Evolutionary conservation across 2,113 vertebrate species (phyloP), one percentile per base, ranked within the genome.

Genomic region (Anarhynchus alexandrinus): DNA sequence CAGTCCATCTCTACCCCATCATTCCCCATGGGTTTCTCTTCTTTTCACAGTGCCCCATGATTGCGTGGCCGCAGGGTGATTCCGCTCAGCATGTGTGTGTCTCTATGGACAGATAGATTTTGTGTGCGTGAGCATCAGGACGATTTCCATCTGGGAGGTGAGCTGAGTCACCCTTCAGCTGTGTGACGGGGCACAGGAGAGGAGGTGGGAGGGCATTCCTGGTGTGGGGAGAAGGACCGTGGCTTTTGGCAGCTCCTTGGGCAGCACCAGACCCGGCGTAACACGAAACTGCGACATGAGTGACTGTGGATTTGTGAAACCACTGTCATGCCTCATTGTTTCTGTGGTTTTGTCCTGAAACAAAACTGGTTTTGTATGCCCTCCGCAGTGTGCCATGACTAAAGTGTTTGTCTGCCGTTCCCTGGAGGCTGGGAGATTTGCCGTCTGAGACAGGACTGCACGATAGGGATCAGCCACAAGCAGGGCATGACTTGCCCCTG

Each of bases 321-420:
- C 15, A 2, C 62, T 66, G 80, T 93, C 3, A 0, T 2, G 17
- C 86, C 65, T 84, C 7, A 29, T 88, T 96, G 87, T 92, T 69
- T 36, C 74, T 9, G 72, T 67, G 77, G 43, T 47, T 92, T 96
- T 93, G 78, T 91, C 88, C 95, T 51, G 62, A 65, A 81, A 93
- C 82, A 97, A 88, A 94, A 88, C 73, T n/a, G 47, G 38, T 65
- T 97, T 95, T 97, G 52, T 93, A 23, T 72, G 70, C 30, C 73
- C 87, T 96, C 72, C 4, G 1, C 64, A 71, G 66, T 22, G 38
- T 82, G 59, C 93, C 95, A 43, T 70, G 59, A 51, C 79, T 89
- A 17, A 95, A 96, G 49, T 38, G 47, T 86, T 92, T 94, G 86
- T 73, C 49, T 94, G 34, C 62, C 11, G 5, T 55, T 78, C 62